Evolutionary conservation across 2,888 invertebrate genomes (phyloP), one percentile per base, ranked within the genome.

Genomic region (Plagodis dolabraria): DNA sequence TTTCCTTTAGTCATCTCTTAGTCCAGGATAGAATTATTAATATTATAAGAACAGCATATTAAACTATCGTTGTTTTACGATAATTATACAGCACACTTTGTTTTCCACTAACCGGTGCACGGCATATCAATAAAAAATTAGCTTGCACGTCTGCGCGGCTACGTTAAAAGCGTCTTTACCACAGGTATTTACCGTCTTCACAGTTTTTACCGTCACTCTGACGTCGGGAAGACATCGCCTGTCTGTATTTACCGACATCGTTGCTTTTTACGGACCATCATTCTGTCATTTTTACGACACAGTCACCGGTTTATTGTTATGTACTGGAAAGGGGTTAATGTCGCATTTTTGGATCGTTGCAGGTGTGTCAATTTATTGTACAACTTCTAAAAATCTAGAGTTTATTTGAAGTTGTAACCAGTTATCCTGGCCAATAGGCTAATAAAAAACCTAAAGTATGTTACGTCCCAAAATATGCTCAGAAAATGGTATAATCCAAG

Each of bases 231-330:
- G 85, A 84, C 87, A 86, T 87, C 78, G 85, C 79, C 81, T 83
- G 89, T 86, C 88, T 82, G 83, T 89, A 85, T 92, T 92, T 92
- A 92, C 85, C 68, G 82, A 71, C 79, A 70, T 85, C 89, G 83
- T 92, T 85, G 78, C 83, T 86, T 92, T 92, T 92, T 91, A 92
- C 84, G 84, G 57, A 83, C 79, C 70, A 75, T 81, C 81, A 77
- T 89, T 85, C 66, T 69, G 69, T 65, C 69, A 75, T 86, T 83
- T 91, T 92, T 91, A 92, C 82, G 88, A 85, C 61, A 71, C 64
- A 76, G 83, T 83, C 85, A 84, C 73, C 77, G 70, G 77, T 85
- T 89, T 89, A 91, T 81, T 87, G 85, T 89, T 85, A 90, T 89
- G 78, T 76, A 72, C 71, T 70, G 68, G 72, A 84, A 87, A 83